Base-by-base conservation (phyloP, 2,888 invertebrate species). In the Andrena haemorrhoa region DNA sequence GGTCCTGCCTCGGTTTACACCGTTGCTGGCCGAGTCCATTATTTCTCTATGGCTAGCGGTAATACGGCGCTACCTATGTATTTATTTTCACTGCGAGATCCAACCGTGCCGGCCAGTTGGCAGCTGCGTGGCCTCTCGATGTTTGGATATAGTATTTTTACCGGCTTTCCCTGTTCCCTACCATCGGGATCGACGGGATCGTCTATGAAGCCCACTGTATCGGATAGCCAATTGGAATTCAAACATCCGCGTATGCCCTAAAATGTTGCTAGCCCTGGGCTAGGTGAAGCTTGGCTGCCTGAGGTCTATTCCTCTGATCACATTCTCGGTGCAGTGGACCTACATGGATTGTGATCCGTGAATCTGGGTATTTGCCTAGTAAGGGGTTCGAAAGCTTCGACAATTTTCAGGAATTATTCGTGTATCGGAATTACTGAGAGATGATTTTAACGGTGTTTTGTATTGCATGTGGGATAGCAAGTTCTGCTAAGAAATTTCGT, bases 21-120 rank as follows among this genome's bases (percentile, higher is more conserved):
- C 29, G 60, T 35, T 16, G 51, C 73, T n/a, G 16, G 12, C 51
- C 31, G 35, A 78, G 71, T 78, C 71, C 74, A 83, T 83, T 81
- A 74, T 81, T 77, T 75, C 35, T 51, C 53, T 33, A 49, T 53
- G 53, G 58, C 35, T 16, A 16, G 56, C 8, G 53, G 60, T 41
- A 70, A 75, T 60, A 63, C 69, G 58, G 10, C 26, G 41, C 16
- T 41, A 41, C 41, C 16, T 41, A 41, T 66, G 63, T 83, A 83
- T 80, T 82, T 75, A 49, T 75, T 83, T 82, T 70, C 33, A 0
- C 65, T 7, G 47, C 23, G 2, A 29, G 12, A 58, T 58, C 31
- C 23, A 69, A 53, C 56, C 49, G 16, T 49, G 16, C n/a, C 49
- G 23, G 23, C 23, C 23, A 41, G 60, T 64, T 51, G 29, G 10